A percentile compares a stretch with the other conserved stretches of the same genome.
Conservation (phyloP, 2,113 vertebrate species). For the Campylomormyrus tamandua region DNA sequence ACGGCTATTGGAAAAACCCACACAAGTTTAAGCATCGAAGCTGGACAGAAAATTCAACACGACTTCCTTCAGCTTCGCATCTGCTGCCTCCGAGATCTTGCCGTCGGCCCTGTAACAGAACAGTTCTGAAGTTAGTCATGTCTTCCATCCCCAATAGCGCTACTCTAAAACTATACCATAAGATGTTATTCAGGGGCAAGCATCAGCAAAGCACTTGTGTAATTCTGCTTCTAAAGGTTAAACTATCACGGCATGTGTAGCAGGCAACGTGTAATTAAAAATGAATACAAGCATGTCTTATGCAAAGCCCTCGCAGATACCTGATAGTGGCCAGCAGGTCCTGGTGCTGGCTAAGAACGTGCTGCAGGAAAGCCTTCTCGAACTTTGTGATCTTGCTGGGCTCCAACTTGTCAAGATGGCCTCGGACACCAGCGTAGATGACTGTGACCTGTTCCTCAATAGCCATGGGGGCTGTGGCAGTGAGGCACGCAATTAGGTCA, state of each 20-base stretch:
- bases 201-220: neutral
- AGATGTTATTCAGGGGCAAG: neutral
- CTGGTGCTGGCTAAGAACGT: conserved; percentile 84
- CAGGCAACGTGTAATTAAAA: neutral
- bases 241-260: neutral
- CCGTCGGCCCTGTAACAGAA: conserved; percentile 71
- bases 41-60: conserved; percentile 87
- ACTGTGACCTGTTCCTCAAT: conserved; percentile 96
- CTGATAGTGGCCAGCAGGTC: conserved; percentile 74
- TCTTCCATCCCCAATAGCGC: neutral
- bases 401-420: conserved; percentile 92
- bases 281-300: neutral
- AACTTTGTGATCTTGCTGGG: conserved; percentile 97
- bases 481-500: neutral
- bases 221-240: neutral
- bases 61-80: conserved; percentile 84
- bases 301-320: conserved; percentile 44
- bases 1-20: conserved; percentile 14
- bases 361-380: conserved; percentile 86
- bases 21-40: conserved; percentile 63
- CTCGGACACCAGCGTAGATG: conserved; percentile 94
- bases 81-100: conserved; percentile 82
- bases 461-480: conserved; percentile 80
- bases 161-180: neutral
- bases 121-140: neutral